These are phyloP conservation scores for Aporophyla lueneburgensis DNA, from an alignment of 2,888 invertebrate species.

Conservation along the genomic window DNA sequence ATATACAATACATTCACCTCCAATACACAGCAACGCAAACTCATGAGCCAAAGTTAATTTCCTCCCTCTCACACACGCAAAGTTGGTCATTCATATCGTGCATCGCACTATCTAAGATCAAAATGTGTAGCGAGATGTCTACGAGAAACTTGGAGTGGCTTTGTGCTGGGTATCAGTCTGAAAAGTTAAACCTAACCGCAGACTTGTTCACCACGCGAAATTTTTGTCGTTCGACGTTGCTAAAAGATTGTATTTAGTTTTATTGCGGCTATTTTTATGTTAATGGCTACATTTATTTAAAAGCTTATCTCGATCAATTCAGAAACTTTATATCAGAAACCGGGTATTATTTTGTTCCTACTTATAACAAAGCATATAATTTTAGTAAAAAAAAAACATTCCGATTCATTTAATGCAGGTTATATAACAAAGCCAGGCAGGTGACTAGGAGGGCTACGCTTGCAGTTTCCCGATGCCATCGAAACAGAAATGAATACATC, in stretches of 20 bases:
- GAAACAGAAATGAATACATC: too few relatives aligned
- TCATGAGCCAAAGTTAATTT: conserved; percentile 33
- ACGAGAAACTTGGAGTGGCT: conserved; percentile 39
- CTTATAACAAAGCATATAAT: too few relatives aligned
- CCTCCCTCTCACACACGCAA: conserved; percentile 8
- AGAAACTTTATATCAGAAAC: too few relatives aligned
- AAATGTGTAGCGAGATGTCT: conserved; percentile 35
- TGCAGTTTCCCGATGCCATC: too few relatives aligned
- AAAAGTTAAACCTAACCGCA: conserved; percentile 59
- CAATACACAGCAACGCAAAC: background rate
- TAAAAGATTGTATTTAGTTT: conserved; percentile 1
- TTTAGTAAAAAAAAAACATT: too few relatives aligned
- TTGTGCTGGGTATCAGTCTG: conserved; percentile 47
- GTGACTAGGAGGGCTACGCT: too few relatives aligned
- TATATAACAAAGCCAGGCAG: too few relatives aligned
- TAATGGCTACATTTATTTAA: too few relatives aligned
- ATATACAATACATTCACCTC: background rate
- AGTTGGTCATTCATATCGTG: conserved; percentile 46
- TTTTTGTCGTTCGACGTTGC: background rate
- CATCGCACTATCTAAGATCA: conserved; percentile 43
- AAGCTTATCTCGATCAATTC: too few relatives aligned
- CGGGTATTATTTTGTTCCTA: too few relatives aligned
- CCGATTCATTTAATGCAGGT: too few relatives aligned
- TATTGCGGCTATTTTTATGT: background rate
- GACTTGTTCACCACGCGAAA: conserved; percentile 30